Evolutionary conservation across 2,797 vertebrate genomes (phyloP), one percentile per base, ranked within the genome.

Genomic region (Gymnocypris eckloni): DNA sequence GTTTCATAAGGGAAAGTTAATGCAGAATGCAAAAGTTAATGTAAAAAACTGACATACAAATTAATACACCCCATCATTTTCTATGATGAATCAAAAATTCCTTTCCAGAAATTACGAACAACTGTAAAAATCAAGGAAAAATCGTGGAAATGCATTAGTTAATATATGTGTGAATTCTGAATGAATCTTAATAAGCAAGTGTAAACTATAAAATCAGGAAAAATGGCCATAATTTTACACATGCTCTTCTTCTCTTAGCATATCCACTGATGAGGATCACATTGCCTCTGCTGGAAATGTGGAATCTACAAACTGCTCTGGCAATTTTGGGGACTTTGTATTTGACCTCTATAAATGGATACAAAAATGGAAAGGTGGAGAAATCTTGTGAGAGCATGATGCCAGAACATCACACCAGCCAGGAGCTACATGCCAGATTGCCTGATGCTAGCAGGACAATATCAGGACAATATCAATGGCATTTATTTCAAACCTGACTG

Each of bases 351-450:
- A 92, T 92, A 64, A 16, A 22, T 85, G 90, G 92, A 28, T 97
- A 93, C 85, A 93, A 94, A 64, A 91, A 89, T 84, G 96, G 97
- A 79, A 94, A 88, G 90, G 92, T 97, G 43, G 86, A 88, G 20
- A 33, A 25, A 72, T 94, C 94, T 4, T 97, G 97, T 37, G 61
- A 8, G 41, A 93, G 89, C 54, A 96, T 97, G 97, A 10, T 88
- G 7, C 96, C 97, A n/a, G 54, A 88, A 1, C 97, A 97, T 54
- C 92, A 93, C 0, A 25, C 28, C 72, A 85, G 13, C 89, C 96
- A n/a, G n/a, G n/a, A n/a, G n/a, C n/a, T n/a, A n/a, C n/a, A n/a
- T n/a, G n/a, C n/a, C n/a, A n/a, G n/a, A n/a, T n/a, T n/a, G n/a
- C n/a, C n/a, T n/a, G n/a, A n/a, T n/a, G n/a, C n/a, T n/a, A n/a